These are phyloP conservation scores for Aurelia sp. DNA, from an alignment of 30 jellyfish, hydroid and myxozoan genomes.

Conservation along the genomic window DNA sequence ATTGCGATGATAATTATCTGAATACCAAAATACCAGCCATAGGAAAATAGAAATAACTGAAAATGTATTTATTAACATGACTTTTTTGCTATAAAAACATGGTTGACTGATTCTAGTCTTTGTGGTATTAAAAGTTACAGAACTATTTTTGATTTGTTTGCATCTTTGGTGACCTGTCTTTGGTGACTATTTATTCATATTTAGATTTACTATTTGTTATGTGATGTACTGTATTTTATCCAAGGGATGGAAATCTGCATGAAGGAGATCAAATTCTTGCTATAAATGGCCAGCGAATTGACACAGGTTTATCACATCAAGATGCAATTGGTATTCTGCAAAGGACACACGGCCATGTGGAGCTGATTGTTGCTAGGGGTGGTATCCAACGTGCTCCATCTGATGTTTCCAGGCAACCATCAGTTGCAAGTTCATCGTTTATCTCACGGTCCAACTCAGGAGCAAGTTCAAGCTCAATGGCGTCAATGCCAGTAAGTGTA, in stretches of 20 bases:
- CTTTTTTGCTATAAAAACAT: too few species aligned
- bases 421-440: slow-evolving; percentile 68
- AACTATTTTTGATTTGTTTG: too few species aligned
- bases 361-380: slow-evolving; percentile 91
- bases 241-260: slow-evolving; percentile 90
- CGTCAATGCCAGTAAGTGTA: slow-evolving; percentile 72
- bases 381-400: slow-evolving; percentile 73
- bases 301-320: slow-evolving; percentile 88
- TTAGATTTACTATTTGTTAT: too few species aligned
- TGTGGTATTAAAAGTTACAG: too few species aligned
- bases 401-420: slow-evolving; percentile 56
- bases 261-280: slow-evolving; percentile 97
- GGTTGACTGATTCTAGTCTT: too few species aligned
- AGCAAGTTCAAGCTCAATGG: slow-evolving; percentile 75
- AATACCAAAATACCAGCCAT: too few species aligned
- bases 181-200: too few species aligned
- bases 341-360: slow-evolving; percentile 81
- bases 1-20: too few species aligned
- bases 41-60: too few species aligned
- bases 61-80: too few species aligned
- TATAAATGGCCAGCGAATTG: slow-evolving; percentile 91
- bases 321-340: slow-evolving; percentile 91
- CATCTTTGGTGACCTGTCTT: too few species aligned
- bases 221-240: too few species aligned
- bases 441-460: slow-evolving; percentile 66